Base-by-base conservation (phyloP, 1,140 invertebrate genomes). In the Lasioglossum baleicum region DNA sequence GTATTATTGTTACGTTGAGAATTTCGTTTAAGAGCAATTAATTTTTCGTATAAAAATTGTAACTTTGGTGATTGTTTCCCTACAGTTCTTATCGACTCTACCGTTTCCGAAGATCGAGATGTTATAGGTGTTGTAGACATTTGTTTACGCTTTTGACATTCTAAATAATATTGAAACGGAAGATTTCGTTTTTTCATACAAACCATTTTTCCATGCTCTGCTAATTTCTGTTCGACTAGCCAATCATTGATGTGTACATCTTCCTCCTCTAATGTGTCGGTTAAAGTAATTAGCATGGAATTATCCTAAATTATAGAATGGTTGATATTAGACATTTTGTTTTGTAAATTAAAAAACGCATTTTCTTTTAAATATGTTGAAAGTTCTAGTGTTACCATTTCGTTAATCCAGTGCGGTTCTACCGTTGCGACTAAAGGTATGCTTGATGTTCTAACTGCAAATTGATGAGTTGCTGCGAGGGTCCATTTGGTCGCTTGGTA, bases 201-300 rank as follows among this genome's bases (percentile, higher is more conserved):
- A 87, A 92, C 91, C 91, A 87, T 88, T 77, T 78, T 84, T 60
- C 88, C 90, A 71, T 51, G 51, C 42, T 58, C 67, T 8, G 91
- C 91, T 17, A 89, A 69, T 17, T 84, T 84, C 35, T 87, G 70
- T 0, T 87, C 51, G 22, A 90, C 68, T 86, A 92, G 81, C 91
- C 89, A 91, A 58, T 91, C 86, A 53, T 81, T 89, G 56, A 92
- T 89, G 15, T 88, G 78, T 5, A 90, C 81, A 72, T 86, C 86
- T 7, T 87, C 83, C 8, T 85, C 81, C 48, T 83, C 82, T 35
- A 51, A 80, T 26, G 88, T 91, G 44, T 92, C 88, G 26, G 86
- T 88, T 35, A 92, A 80, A 20, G 66, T 71, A 15, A 92, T 56
- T 58, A 90, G 48, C 88, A 91, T 88, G 0, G 88, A 90, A 61